Base-by-base conservation (phyloP, 2,888 invertebrate species). In the Drosophila prostipennis region DNA sequence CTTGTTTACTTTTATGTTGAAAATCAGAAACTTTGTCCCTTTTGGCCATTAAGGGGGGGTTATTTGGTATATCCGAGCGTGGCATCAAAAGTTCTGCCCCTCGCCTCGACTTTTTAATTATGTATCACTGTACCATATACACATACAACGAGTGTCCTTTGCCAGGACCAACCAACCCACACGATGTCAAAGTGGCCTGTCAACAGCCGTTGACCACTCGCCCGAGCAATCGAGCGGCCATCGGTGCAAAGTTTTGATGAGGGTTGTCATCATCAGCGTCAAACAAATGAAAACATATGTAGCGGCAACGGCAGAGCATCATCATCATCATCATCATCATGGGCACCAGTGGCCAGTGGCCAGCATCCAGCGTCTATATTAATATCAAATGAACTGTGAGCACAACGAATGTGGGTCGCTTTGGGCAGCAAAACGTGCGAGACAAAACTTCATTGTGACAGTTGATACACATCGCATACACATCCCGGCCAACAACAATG, bases 241-340 rank as follows among this genome's bases (percentile, higher is more conserved):
- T 85, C 56, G 75, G 88, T 53, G 72, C 79, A 84, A 84, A 88
- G 71, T 88, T 84, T 88, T 84, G 84, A 84, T 84, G 84, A 84
- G 87, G 84, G 84, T 84, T 87, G 88, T 82, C 81, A 85, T 83
- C 87, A 70, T 82, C 83, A 77, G 80, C 78, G 76, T 80, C 89
- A 86, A 83, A 80, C 78, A 83, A 86, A 88, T 83, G 87, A 88
- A 82, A 87, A 84, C 84, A 84, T 80, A 87, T 88, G 85, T 84
- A 83, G 75, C 84, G 77, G 76, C 70, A 77, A 84, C 80, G 53
- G 81, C 53, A 42, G 52, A 64, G 58, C 36, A 8, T 14, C 59
- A 19, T 26, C 54, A 63, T n/a, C 19, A 55, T 16, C 56, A 56
- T 13, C 57, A 58, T 19, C 61, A 23, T 32, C 54, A 60, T n/a